These are phyloP conservation scores for Caenorhabditis latens DNA, from an alignment of 1,140 invertebrate species.

Conservation along the genomic window DNA sequence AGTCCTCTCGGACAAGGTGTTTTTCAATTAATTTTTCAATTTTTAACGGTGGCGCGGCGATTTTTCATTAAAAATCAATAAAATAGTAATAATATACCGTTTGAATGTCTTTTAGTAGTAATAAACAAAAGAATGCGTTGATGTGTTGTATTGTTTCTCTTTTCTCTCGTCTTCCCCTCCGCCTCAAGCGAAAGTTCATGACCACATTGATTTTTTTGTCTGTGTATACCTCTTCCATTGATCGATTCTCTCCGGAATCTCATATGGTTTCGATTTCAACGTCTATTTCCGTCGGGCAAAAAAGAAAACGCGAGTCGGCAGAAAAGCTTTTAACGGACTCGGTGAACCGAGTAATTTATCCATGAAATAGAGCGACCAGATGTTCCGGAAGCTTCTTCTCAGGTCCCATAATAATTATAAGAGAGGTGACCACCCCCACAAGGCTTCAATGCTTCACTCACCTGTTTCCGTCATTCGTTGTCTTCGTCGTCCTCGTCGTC, in stretches of 20 bases:
- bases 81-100: too few species aligned
- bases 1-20: too few species aligned
- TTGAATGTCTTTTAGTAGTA: background rate
- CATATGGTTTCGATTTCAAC: background rate
- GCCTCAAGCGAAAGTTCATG: conserved; percentile 14
- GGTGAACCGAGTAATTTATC: background rate
- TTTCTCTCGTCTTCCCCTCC: background rate
- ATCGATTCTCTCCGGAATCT: background rate
- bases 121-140: background rate
- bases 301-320: background rate
- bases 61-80: too few species aligned
- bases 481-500: background rate
- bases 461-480: conserved; percentile 43
- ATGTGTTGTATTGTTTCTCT: background rate
- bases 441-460: conserved; percentile 32
- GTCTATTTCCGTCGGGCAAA: background rate
- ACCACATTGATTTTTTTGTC: conserved; percentile 45
- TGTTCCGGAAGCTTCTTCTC: conserved; percentile 22
- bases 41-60: too few species aligned
- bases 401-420: background rate
- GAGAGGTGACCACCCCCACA: background rate
- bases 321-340: background rate
- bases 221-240: too few species aligned
- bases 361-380: conserved; percentile 11
- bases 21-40: too few species aligned